Percentiles rank a stretch among this genome's conserved stretches.
phyloP scores from a whole-genome alignment of 2,888 invertebrate species.

The Cheilosia vulpina region DNA sequence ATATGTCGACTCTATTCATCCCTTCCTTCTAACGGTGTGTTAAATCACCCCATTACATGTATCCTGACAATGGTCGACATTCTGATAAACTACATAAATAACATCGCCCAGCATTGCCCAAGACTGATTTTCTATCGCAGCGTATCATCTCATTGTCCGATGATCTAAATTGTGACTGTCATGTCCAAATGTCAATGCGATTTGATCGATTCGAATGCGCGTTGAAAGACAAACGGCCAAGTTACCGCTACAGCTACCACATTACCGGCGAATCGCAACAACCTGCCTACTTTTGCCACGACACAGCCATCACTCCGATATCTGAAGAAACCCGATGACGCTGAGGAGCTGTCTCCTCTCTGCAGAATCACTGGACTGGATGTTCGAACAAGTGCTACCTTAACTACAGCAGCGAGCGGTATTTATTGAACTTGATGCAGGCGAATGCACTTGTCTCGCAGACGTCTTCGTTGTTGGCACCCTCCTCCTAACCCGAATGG shows the following conservation, averaged over 20 bases:
- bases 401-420: slow-evolving; percentile 54
- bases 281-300: slow-evolving; percentile 72
- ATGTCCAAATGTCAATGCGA: slow-evolving; percentile 62
- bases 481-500: slow-evolving; percentile 26
- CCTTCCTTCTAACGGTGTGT: slow-evolving; percentile 13
- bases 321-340: slow-evolving; percentile 54
- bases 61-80: slow-evolving; percentile 51
- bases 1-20: background rate
- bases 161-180: slow-evolving; percentile 75
- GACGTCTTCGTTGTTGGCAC: slow-evolving; percentile 46
- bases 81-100: slow-evolving; percentile 72
- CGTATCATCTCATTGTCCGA: slow-evolving; percentile 68
- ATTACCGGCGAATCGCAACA: slow-evolving; percentile 50
- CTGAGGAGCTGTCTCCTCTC: slow-evolving; percentile 68
- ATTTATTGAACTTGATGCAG: slow-evolving; percentile 70
- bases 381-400: slow-evolving; percentile 62
- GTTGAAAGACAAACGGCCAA: slow-evolving; percentile 67
- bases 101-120: slow-evolving; percentile 60
- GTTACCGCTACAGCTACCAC: slow-evolving; percentile 41
- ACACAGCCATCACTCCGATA: slow-evolving; percentile 68
- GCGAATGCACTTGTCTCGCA: slow-evolving; percentile 64
- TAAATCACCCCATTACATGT: slow-evolving; percentile 28
- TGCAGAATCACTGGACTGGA: slow-evolving; percentile 58
- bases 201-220: slow-evolving; percentile 73
- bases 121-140: slow-evolving; percentile 62